A percentile compares a stretch with the other conserved stretches of the same genome.
Conservation (phyloP, 1,140 invertebrate species). For the Sinonovacula constricta region DNA sequence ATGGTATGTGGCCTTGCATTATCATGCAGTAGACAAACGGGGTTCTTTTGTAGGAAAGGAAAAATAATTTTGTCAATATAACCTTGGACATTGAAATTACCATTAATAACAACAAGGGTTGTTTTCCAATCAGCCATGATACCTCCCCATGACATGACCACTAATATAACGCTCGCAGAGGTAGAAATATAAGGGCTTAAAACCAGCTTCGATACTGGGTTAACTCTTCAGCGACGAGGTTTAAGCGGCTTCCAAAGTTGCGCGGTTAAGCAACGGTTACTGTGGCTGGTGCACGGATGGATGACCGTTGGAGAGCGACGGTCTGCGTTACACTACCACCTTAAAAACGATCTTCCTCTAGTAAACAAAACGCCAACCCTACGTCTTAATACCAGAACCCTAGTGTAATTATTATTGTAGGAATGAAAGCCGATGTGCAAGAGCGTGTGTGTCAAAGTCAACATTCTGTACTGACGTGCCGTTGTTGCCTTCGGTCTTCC, state of each 20-base stretch:
- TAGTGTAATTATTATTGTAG: not conserved
- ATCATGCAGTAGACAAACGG: not conserved
- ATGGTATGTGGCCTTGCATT: slow-evolving; percentile 5
- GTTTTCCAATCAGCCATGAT: not conserved
- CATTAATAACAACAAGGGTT: not conserved
- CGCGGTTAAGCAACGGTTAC: no score
- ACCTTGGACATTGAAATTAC: not conserved
- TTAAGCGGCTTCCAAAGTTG: no score
- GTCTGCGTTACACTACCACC: no score
- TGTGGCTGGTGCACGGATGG: no score
- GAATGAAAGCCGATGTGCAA: not conserved
- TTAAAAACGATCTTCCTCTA: not conserved
- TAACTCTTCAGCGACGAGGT: no score
- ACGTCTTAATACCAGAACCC: not conserved
- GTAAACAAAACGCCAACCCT: not conserved
- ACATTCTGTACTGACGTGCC: not conserved
- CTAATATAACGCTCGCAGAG: no score
- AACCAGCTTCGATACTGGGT: no score
- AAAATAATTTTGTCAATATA: not conserved
- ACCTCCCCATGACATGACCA: no score
- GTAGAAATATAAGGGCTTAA: no score
- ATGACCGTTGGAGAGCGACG: no score
- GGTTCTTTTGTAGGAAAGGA: not conserved
- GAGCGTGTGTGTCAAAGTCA: not conserved
- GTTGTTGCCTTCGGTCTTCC: not conserved